Evolutionary conservation across 2,113 vertebrate species (phyloP).

Genomic region (Ondatra zibethicus): DNA sequence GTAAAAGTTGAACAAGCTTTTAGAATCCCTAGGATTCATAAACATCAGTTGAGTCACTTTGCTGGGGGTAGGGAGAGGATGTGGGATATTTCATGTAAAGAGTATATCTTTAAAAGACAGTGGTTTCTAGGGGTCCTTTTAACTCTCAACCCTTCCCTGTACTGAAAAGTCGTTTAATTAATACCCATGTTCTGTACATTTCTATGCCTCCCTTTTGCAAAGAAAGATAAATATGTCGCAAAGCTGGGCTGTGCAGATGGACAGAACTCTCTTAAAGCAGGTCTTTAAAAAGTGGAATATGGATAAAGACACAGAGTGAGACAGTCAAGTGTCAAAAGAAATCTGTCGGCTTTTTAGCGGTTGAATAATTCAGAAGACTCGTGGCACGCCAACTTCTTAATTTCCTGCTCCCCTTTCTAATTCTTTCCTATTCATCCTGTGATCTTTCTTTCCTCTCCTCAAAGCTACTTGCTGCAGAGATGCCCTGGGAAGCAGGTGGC

Average conservation of each 20-base stretch:
- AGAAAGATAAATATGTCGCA: conserved; percentile 74
- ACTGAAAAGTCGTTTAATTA: conserved; percentile 71
- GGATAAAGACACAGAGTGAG: conserved; percentile 66
- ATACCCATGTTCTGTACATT: conserved; percentile 65
- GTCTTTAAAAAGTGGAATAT: conserved; percentile 67
- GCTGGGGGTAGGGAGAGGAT: background rate
- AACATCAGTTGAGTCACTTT: conserved; percentile 6
- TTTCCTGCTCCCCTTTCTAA: conserved; percentile 66
- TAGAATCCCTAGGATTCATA: conserved; percentile 40
- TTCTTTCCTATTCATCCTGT: conserved; percentile 74
- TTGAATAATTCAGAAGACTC: conserved; percentile 80
- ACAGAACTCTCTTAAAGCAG: conserved; percentile 71
- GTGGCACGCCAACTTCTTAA: conserved; percentile 78
- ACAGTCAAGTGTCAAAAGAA: conserved; percentile 82
- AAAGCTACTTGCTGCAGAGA: conserved; percentile 69
- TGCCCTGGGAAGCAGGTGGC: conserved; percentile 71
- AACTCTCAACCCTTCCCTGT: conserved; percentile 26
- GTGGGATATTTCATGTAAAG: conserved; percentile 43
- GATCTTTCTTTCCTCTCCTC: conserved; percentile 69
- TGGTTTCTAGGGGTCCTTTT: conserved; percentile 31
- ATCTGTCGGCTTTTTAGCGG: conserved; percentile 74
- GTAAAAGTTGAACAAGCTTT: conserved; percentile 51
- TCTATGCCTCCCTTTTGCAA: conserved; percentile 69
- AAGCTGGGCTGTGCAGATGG: conserved; percentile 70
- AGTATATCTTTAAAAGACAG: conserved; percentile 28